Base-by-base conservation (phyloP, 2,113 vertebrate species). In the Saguinus midas region DNA sequence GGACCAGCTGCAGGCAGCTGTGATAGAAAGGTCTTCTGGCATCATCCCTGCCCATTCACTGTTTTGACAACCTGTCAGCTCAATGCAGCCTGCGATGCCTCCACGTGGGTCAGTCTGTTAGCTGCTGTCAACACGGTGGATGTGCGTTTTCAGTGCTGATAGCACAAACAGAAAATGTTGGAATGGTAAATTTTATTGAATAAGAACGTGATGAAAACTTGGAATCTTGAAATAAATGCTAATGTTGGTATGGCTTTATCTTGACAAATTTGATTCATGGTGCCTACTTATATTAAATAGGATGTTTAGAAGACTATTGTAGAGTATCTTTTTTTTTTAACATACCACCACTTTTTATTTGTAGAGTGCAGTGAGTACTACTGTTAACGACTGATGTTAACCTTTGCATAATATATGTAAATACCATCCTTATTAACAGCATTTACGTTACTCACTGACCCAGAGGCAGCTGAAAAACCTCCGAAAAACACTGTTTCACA, bases 201-300 rank as follows among this genome's bases (percentile, higher is more conserved):
- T 79, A 66, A 94, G 82, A 92, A 92, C 35, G n/a, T 68, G 96
- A 75, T 86, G 93, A 96, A 91, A 96, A 86, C 50, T 85, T 92
- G 78, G 82, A 96, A 68, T 96, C 73, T 91, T 23, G 43, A 88
- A 57, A 48, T 32, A 73, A 68, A 86, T 29, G 78, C 11, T 95
- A 35, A 96, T 92, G 96, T 96, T 50, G 13, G 37, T 58, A 43
- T 70, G 91, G 27, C 68, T 97, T 97, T 87, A n/a, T 94, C 90
- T 80, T 72, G 76, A 87, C 82, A 95, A 79, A 55, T 73, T 90
- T n/a, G 88, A 27, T 70, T 91, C 45, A 23, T 8, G n/a, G 32
- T 14, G 17, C 64, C 10, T 35, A 50, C 37, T 95, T 90, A 40
- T 90, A 92, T 85, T 94, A 68, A 85, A 76, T 37, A 84, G 76